Conservation (phyloP, 2,113 vertebrate species). For the Nettapus auritus region DNA sequence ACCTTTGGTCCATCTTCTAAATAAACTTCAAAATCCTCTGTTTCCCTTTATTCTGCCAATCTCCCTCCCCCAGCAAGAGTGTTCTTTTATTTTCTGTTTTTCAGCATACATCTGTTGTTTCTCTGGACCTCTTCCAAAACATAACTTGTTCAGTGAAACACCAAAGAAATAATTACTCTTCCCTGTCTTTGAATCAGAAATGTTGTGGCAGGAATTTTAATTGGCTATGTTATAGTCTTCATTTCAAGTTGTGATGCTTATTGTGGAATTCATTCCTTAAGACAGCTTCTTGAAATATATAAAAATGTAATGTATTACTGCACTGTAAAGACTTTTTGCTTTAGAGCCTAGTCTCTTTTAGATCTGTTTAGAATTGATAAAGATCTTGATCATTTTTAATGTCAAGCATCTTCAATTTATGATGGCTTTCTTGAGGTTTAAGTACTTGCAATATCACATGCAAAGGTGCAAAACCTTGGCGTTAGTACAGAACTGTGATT, state of each 20-base stretch:
- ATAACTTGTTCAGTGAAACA: not conserved
- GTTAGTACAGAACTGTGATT: not conserved
- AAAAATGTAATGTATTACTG: not conserved
- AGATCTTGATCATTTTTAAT: not conserved
- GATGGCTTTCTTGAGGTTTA: not conserved
- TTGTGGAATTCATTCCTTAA: not conserved
- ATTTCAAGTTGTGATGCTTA: not conserved
- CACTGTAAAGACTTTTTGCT: not conserved
- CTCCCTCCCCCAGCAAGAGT: not conserved
- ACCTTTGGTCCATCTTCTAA: not conserved
- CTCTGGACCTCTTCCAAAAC: not conserved
- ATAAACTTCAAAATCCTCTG: not conserved
- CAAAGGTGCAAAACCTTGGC: not conserved
- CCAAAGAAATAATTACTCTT: not conserved
- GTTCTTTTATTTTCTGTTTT: not conserved
- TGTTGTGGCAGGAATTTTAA: not conserved
- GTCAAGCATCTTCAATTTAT: not conserved
- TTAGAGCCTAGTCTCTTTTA: not conserved
- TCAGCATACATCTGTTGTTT: not conserved
- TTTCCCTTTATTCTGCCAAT: not conserved
- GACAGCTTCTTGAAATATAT: not conserved
- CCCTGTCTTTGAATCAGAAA: not conserved
- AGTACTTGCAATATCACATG: not conserved
- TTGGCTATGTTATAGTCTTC: not conserved
- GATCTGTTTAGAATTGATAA: not conserved